phyloP scores from a whole-genome alignment of 1,140 invertebrate species.

The Hermetia illucens region DNA sequence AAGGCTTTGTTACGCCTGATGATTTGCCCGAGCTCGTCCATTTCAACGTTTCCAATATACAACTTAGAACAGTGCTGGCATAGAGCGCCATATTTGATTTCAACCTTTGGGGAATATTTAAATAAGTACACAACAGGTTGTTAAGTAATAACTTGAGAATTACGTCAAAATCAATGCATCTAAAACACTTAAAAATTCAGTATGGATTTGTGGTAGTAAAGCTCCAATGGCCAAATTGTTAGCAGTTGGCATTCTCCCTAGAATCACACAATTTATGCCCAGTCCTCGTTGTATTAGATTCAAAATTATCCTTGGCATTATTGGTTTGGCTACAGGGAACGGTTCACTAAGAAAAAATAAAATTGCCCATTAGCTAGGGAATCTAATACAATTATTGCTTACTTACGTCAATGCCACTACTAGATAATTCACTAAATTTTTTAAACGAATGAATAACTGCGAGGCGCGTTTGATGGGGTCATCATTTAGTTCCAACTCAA shows the following conservation, averaged over 20 bases:
- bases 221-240: constrained; percentile 7
- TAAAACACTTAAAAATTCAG: constrained; percentile 3
- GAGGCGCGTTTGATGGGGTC: constrained; percentile 6
- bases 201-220: constrained; percentile 8
- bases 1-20: constrained; percentile 2
- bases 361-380: background rate
- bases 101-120: background rate
- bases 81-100: constrained; percentile 3
- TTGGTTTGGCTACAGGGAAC: constrained; percentile 7
- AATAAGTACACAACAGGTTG: too few relatives aligned
- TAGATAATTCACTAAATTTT: constrained; percentile 5
- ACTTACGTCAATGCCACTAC: constrained; percentile 5
- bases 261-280: constrained; percentile 5
- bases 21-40: constrained; percentile 4
- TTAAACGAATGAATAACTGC: constrained; percentile 6
- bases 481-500: background rate
- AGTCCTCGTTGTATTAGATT: constrained; percentile 7
- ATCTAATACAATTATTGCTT: background rate
- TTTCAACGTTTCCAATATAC: constrained; percentile 5
- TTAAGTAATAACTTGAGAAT: background rate
- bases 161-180: constrained; percentile 4
- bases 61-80: background rate
- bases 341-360: constrained; percentile 5
- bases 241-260: constrained; percentile 4
- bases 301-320: constrained; percentile 4